phyloP scores from a whole-genome alignment of 2,888 invertebrate genomes.

The Agriotes lineatus region DNA sequence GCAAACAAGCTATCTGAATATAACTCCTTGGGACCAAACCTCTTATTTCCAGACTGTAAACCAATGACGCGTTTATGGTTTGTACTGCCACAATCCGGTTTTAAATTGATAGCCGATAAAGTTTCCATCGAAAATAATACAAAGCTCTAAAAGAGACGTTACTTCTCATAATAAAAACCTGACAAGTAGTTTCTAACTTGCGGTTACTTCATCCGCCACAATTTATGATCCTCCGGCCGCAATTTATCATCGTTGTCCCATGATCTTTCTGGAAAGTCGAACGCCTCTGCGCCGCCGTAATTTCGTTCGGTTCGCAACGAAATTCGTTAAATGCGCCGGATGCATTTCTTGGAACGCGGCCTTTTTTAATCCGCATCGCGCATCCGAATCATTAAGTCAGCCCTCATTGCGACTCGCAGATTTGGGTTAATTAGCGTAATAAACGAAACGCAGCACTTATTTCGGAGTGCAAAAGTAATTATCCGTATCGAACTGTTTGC shows the following conservation, averaged over 20 bases:
- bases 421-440: background rate
- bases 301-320: slow-evolving; percentile 3
- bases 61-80: slow-evolving; percentile 10
- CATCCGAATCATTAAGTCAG: background rate
- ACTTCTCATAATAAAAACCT: slow-evolving; percentile 20
- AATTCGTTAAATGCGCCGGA: background rate
- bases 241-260: slow-evolving; percentile 25
- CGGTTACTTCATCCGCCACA: slow-evolving; percentile 15
- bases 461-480: slow-evolving; percentile 1
- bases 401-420: background rate
- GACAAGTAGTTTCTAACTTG: slow-evolving; percentile 24
- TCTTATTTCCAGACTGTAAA: slow-evolving; percentile 6
- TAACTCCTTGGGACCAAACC: background rate
- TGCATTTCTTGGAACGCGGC: background rate
- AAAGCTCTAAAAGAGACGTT: slow-evolving; percentile 21
- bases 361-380: background rate
- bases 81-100: background rate
- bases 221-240: slow-evolving; percentile 15
- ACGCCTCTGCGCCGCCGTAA: background rate
- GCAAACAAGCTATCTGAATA: slow-evolving; percentile 4
- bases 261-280: slow-evolving; percentile 14
- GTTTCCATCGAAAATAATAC: slow-evolving; percentile 26
- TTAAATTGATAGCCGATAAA: slow-evolving; percentile 27
- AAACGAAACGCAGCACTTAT: background rate
- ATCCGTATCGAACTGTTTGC: background rate